These are phyloP conservation scores for Rotaria macrura DNA, from an alignment of 2,888 invertebrate genomes.

Conservation along the genomic window DNA sequence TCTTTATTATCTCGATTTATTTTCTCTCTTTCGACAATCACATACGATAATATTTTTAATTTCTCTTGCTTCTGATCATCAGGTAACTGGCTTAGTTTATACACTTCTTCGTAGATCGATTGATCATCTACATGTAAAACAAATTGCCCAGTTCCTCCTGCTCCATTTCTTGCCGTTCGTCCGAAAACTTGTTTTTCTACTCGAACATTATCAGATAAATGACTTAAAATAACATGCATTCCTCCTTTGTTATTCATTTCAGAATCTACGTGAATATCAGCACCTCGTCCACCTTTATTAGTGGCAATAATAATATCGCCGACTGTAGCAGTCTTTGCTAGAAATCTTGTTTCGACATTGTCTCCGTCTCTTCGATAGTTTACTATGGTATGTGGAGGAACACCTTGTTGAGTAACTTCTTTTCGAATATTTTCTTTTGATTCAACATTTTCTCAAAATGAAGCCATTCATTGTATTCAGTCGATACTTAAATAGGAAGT, in stretches of 20 bases:
- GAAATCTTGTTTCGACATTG: neutral
- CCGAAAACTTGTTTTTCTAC: slow-evolving; percentile 8
- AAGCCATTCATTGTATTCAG: neutral
- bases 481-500: neutral
- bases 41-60: neutral
- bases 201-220: neutral
- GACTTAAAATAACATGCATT: neutral
- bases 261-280: neutral
- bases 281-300: slow-evolving; percentile 13
- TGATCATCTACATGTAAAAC: neutral
- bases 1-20: neutral
- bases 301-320: slow-evolving; percentile 7
- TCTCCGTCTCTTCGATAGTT: slow-evolving; percentile 5
- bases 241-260: neutral
- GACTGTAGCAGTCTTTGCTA: neutral
- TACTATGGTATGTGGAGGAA: neutral
- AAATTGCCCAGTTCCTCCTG: neutral
- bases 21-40: neutral
- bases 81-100: neutral
- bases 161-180: slow-evolving; percentile 3
- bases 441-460: neutral
- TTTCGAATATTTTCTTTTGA: neutral
- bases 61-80: neutral
- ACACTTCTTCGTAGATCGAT: neutral
- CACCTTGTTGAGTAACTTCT: neutral